phyloP scores from a whole-genome alignment of 2,797 vertebrate species.

The Macrochelys suwanniensis region DNA sequence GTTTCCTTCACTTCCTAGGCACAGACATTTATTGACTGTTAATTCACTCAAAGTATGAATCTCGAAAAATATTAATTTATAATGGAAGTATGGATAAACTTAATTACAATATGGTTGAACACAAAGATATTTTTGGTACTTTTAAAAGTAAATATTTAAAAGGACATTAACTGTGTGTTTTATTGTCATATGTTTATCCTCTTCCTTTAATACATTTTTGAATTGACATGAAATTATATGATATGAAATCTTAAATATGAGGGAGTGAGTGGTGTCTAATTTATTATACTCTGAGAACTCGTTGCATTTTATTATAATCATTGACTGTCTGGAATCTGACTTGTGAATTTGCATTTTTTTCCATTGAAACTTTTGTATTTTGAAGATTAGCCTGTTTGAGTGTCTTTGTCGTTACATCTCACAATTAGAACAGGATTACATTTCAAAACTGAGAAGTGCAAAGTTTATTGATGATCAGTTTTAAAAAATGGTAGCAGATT shows the following conservation, averaged over 20 bases:
- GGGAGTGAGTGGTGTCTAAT: background rate
- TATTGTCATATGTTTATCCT: background rate
- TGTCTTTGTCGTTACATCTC: background rate
- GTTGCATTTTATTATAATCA: background rate
- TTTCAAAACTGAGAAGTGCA: background rate
- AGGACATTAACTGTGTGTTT: background rate
- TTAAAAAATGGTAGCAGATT: background rate
- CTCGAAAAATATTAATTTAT: background rate
- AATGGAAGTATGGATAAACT: background rate
- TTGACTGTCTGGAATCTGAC: background rate
- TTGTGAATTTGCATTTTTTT: background rate
- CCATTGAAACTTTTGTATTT: background rate
- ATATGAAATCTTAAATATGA: background rate
- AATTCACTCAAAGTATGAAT: background rate
- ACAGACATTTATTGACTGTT: background rate
- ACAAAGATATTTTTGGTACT: background rate
- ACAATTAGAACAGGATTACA: background rate
- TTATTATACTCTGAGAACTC: background rate
- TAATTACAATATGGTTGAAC: background rate
- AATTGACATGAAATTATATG: background rate
- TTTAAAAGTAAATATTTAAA: background rate
- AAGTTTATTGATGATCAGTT: background rate
- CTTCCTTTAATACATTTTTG: background rate
- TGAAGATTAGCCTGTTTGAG: background rate
- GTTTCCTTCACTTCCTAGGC: background rate